Conservation (phyloP, 2,113 vertebrate genomes). For the Periophthalmodon schlosseri region DNA sequence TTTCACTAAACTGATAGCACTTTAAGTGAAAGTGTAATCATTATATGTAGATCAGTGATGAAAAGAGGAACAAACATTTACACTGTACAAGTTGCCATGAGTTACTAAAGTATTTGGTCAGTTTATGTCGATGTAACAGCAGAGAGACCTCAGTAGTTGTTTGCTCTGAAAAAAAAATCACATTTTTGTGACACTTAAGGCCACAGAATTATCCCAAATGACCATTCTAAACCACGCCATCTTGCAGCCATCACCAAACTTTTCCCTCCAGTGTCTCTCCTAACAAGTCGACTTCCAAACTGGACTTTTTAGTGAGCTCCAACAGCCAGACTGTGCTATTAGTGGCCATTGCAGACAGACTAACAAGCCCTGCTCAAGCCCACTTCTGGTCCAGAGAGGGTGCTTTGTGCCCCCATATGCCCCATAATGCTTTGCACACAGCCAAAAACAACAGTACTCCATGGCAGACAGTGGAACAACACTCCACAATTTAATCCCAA, state of each 20-base stretch:
- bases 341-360: constrained; percentile 39
- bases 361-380: constrained; percentile 42
- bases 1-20: background rate
- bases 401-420: constrained; percentile 14
- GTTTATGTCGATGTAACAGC: background rate
- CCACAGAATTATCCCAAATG: constrained; percentile 43
- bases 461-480: constrained; percentile 18
- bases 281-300: constrained; percentile 49
- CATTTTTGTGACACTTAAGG: constrained; percentile 46
- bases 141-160: constrained; percentile 7
- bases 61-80: background rate
- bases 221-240: constrained; percentile 38
- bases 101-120: background rate
- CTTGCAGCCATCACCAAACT: constrained; percentile 33
- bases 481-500: constrained; percentile 21
- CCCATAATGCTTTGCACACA: constrained; percentile 16
- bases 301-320: background rate
- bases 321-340: constrained; percentile 25
- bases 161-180: constrained; percentile 26
- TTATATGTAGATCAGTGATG: background rate
- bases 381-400: constrained; percentile 22
- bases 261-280: constrained; percentile 24
- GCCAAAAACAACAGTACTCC: constrained; percentile 28
- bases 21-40: background rate
- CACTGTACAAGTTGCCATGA: background rate